Evolutionary conservation across 1,140 invertebrate species (phyloP), one percentile per base, ranked within the genome.

Genomic region (Philotrypesis tridentata): DNA sequence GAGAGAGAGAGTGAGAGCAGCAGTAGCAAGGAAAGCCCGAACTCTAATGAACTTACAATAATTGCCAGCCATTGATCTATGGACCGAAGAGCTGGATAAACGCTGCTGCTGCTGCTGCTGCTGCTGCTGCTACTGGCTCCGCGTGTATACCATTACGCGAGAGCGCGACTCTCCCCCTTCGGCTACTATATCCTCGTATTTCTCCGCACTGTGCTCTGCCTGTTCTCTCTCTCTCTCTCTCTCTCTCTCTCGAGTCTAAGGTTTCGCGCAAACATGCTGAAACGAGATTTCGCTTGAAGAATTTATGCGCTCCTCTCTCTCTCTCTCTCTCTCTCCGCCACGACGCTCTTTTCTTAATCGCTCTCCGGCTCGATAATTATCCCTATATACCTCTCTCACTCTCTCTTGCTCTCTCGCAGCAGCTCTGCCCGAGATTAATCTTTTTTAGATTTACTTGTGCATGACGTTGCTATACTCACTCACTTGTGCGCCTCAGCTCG

Each of bases 1-100:
- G 71, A 72, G 27, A 21, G 31, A 37, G 48, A 27, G 67, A 65
- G 25, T 31, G 48, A 17, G 60, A 55, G 60, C n/a, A 82, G 83
- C 33, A 85, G 33, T 48, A 76, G 77, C 55, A 74, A 80, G 68
- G 74, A 75, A 81, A 75, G 81, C 74, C 25, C 78, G 73, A 84
- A 87, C 85, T 91, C 88, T 90, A 92, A 91, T 91, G 90, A 91
- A 90, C 90, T 91, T 91, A 91, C 91, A 90, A 91, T 92, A 91
- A 92, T 92, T 91, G 88, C 90, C 88, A 91, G 86, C 89, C 89
- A 91, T 91, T 91, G 90, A 91, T 91, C 90, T 90, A 91, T 91
- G 89, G 88, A 84, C 87, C 86, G 87, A 89, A 89, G 87, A 90
- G 88, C 89, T 88, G 86, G 86, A 86, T 86, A 29, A 48, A 29